phyloP scores from a whole-genome alignment of 2,113 vertebrate species.

The Hyperopisus bebe region DNA sequence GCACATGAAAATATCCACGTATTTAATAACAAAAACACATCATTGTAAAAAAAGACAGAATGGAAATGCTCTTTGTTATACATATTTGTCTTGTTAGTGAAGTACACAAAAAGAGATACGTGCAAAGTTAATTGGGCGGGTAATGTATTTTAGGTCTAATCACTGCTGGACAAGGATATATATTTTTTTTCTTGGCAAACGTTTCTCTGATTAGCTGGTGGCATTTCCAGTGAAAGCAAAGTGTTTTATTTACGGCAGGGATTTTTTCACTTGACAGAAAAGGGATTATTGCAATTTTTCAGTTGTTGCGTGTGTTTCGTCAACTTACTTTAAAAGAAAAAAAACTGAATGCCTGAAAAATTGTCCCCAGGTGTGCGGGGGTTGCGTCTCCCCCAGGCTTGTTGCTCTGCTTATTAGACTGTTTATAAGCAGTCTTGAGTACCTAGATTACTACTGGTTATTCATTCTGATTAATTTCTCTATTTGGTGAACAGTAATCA shows the following conservation, averaged over 20 bases:
- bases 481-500: background rate
- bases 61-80: background rate
- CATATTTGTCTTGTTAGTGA: background rate
- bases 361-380: background rate
- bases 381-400: background rate
- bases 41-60: background rate
- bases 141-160: slow-evolving; percentile 1
- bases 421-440: background rate
- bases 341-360: background rate
- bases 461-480: background rate
- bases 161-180: background rate
- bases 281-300: background rate
- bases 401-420: background rate
- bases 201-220: background rate
- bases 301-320: background rate
- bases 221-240: background rate
- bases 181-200: background rate
- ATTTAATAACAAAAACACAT: background rate
- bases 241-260: background rate
- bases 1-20: background rate
- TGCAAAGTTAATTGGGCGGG: background rate
- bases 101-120: background rate
- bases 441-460: background rate
- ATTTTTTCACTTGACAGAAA: slow-evolving; percentile 14
- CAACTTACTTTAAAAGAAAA: background rate